These are phyloP conservation scores for Drosophila truncata DNA, from an alignment of 1,140 invertebrate genomes.

Conservation along the genomic window DNA sequence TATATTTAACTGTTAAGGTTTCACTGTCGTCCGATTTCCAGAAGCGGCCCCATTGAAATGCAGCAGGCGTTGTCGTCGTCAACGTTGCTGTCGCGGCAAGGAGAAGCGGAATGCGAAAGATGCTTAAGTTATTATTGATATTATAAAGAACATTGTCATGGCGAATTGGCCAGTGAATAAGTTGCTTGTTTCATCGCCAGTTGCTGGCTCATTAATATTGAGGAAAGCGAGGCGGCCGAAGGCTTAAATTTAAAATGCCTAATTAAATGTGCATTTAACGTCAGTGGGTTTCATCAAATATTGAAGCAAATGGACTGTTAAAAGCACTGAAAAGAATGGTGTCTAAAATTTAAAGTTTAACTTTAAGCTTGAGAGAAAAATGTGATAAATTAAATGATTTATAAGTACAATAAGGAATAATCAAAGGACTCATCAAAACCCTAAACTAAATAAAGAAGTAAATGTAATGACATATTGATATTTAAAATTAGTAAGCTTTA, in stretches of 20 bases:
- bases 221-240: slow-evolving; percentile 1
- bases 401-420: too few species aligned
- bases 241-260: slow-evolving; percentile 49
- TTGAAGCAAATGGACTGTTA: slow-evolving; percentile 21
- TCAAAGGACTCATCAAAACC: accelerated
- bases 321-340: not conserved
- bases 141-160: slow-evolving; percentile 43
- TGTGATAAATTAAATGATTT: too few species aligned
- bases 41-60: slow-evolving; percentile 62
- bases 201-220: slow-evolving; percentile 19
- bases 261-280: slow-evolving; percentile 53
- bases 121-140: slow-evolving; percentile 74
- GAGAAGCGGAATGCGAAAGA: slow-evolving; percentile 42
- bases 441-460: not conserved
- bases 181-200: slow-evolving; percentile 23
- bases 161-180: slow-evolving; percentile 47
- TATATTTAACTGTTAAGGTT: slow-evolving; percentile 61
- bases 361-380: not conserved
- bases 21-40: slow-evolving; percentile 23
- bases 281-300: slow-evolving; percentile 27
- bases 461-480: not conserved
- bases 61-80: slow-evolving; percentile 31
- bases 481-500: not conserved
- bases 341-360: not conserved
- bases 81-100: slow-evolving; percentile 21